Conservation (phyloP, 2,113 vertebrate species). For the Callithrix jacchus region DNA sequence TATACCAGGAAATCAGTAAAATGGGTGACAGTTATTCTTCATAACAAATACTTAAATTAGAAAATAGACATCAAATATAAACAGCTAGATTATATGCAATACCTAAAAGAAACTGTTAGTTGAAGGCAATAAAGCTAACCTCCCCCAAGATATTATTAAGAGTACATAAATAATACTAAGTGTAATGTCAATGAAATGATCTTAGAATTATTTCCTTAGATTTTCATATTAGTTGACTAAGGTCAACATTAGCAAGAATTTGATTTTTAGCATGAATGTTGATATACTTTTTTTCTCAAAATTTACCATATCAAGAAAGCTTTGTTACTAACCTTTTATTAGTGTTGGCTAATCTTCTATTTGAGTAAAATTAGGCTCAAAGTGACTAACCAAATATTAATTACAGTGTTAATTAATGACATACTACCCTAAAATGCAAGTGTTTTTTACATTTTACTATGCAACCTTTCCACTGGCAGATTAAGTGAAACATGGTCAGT, state of each 20-base stretch:
- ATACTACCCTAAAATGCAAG: background rate
- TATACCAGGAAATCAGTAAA: constrained; percentile 7
- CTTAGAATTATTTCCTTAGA: background rate
- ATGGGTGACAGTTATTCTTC: background rate
- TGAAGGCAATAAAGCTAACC: background rate
- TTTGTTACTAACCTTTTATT: background rate
- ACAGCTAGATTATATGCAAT: background rate
- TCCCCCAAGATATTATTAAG: background rate
- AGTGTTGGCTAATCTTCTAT: background rate
- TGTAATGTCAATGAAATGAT: background rate
- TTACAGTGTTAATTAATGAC: background rate
- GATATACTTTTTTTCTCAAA: background rate
- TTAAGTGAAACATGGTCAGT: background rate
- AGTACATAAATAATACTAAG: background rate
- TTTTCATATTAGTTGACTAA: background rate
- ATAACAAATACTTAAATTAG: background rate
- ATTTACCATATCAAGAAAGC: background rate
- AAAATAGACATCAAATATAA: background rate
- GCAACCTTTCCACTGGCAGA: background rate
- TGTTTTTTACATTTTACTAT: background rate
- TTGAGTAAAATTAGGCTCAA: background rate
- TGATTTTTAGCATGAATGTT: background rate
- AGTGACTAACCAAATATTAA: background rate
- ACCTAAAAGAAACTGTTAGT: background rate
- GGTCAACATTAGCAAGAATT: background rate